phyloP scores from a whole-genome alignment of 2,888 invertebrate genomes.

The Platycheirus rosarum region DNA sequence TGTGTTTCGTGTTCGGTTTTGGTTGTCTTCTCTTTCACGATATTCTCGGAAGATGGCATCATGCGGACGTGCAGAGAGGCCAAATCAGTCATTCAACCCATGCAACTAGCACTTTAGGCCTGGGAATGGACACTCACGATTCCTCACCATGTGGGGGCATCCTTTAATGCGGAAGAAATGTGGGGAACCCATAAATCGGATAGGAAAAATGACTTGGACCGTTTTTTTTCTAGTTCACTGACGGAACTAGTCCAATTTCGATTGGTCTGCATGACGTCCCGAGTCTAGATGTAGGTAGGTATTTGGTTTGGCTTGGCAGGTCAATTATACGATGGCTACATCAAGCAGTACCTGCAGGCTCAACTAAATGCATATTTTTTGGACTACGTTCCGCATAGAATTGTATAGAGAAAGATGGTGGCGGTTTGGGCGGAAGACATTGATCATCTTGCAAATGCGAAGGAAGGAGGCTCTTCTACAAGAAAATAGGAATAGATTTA shows the following conservation, averaged over 20 bases:
- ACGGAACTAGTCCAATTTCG: conserved; percentile 47
- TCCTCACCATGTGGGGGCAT: conserved; percentile 43
- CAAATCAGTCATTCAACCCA: conserved; percentile 72
- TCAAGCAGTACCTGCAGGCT: conserved; percentile 21
- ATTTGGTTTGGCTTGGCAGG: conserved; percentile 30
- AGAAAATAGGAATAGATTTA: background rate
- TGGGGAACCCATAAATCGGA: conserved; percentile 46
- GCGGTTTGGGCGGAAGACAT: conserved; percentile 53
- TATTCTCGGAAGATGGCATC: conserved; percentile 51
- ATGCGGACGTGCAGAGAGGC: conserved; percentile 6
- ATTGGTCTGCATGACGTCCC: background rate
- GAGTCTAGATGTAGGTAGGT: background rate
- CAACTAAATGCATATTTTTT: conserved; percentile 2
- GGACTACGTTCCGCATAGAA: background rate
- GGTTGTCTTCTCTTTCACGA: conserved; percentile 43
- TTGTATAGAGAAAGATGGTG: conserved; percentile 3
- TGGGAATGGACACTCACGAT: conserved; percentile 63
- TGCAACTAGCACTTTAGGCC: conserved; percentile 14
- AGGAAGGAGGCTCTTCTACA: conserved; percentile 19
- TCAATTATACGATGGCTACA: conserved; percentile 25
- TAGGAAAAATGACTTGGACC: conserved; percentile 23
- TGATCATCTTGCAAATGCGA: conserved; percentile 59
- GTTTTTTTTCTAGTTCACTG: conserved; percentile 43
- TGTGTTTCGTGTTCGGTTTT: background rate
- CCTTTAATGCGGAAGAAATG: conserved; percentile 18